phyloP scores from a whole-genome alignment of 2,888 invertebrate species.

The Sesamia inferens region DNA sequence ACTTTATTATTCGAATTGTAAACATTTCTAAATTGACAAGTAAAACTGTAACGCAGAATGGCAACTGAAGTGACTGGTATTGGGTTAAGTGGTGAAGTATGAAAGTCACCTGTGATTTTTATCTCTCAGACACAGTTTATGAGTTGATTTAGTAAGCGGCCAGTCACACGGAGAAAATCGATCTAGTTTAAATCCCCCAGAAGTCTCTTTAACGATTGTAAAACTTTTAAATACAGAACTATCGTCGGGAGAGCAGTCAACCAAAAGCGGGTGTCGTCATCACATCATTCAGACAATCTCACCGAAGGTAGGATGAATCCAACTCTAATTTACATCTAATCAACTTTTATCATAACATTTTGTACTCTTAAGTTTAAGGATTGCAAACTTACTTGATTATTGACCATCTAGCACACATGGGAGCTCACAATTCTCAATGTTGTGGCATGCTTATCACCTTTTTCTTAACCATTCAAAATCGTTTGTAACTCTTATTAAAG shows the following conservation, averaged over 20 bases:
- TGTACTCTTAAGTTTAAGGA: slow-evolving; percentile 26
- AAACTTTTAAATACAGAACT: slow-evolving; percentile 75
- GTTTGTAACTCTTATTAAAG: slow-evolving; percentile 56
- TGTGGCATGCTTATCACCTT: slow-evolving; percentile 78
- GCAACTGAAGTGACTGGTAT: too few species aligned
- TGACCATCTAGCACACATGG: slow-evolving; percentile 71
- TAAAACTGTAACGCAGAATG: too few species aligned
- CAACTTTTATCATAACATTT: slow-evolving; percentile 59
- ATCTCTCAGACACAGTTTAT: background rate
- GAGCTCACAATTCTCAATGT: slow-evolving; percentile 80
- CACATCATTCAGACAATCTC: slow-evolving; percentile 96
- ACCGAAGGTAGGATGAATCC: slow-evolving; percentile 92
- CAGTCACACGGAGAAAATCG: background rate
- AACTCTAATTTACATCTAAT: slow-evolving; percentile 15
- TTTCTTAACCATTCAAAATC: slow-evolving; percentile 59
- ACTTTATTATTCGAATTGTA: too few species aligned
- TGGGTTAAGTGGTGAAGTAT: too few species aligned
- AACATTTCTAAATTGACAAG: too few species aligned
- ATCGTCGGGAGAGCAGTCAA: slow-evolving; percentile 86
- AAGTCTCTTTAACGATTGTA: background rate
- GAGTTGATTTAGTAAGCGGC: background rate
- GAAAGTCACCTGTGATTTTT: background rate
- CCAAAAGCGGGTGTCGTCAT: slow-evolving; percentile 96
- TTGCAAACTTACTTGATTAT: slow-evolving; percentile 55
- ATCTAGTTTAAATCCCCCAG: background rate